Conservation (phyloP, 1,140 invertebrate species). For the Eupristina koningsbergeri region DNA sequence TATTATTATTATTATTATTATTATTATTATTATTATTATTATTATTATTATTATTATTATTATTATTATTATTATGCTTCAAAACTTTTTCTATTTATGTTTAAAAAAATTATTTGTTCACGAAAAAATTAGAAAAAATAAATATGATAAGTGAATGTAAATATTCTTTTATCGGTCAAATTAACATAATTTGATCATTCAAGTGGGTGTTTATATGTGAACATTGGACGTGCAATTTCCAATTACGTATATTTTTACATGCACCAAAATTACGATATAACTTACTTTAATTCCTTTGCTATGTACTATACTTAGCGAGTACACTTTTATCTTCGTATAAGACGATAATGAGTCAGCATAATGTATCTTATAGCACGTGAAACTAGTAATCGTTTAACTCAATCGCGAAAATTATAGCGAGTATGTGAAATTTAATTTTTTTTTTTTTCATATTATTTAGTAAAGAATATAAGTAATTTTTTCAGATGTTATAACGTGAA, state of each 20-base stretch:
- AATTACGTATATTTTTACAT: not conserved
- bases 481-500: slow-evolving; percentile 7
- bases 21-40: too few species aligned
- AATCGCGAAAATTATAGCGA: not conserved
- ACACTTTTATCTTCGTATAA: slow-evolving; percentile 22
- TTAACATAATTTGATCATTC: not conserved
- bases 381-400: not conserved
- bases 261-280: not conserved
- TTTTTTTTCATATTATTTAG: not conserved
- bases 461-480: not conserved
- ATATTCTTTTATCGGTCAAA: not conserved
- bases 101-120: too few species aligned
- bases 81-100: not conserved
- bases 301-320: slow-evolving; percentile 15
- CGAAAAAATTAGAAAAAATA: not conserved
- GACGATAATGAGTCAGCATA: slow-evolving; percentile 20
- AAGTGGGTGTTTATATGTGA: not conserved
- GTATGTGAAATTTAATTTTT: not conserved
- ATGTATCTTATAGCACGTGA: too few species aligned
- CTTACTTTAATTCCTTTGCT: slow-evolving; percentile 38
- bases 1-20: too few species aligned
- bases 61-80: too few species aligned
- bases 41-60: too few species aligned
- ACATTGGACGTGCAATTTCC: not conserved
- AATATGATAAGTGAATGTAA: not conserved